Base-by-base conservation (phyloP, 1,140 invertebrate species). In the Grapholita molesta region DNA sequence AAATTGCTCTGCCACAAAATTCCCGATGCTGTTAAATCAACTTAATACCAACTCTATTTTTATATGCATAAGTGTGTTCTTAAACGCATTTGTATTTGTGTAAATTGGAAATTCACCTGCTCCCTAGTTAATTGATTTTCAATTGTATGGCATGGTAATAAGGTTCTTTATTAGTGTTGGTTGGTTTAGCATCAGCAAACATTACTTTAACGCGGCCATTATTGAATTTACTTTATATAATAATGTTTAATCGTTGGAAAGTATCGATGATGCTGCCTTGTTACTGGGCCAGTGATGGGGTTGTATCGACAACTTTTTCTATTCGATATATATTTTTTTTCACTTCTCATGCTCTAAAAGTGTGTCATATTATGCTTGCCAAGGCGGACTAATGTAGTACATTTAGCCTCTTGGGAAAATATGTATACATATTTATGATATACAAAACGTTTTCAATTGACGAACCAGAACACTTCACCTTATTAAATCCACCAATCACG, bases 161-260 rank as follows among this genome's bases (percentile, higher is more conserved):
- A 75, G 69, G 75, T 72, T 33, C 7, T 53, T 64, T 66, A 71
- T 21, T 32, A 5, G 53, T 67, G 28, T 21, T 23, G 9, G 6
- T 53, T 48, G 35, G 25, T 77, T 75, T 75, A 61, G 66, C 79
- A 85, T 88, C 80, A 77, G 82, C 79, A 89, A 88, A 91, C 81
- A 89, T 85, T 81, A 75, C 75, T 77, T 83, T 84, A 88, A 78
- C 76, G 82, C 77, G 78, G 77, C 86, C 81, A 91, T 90, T 91
- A 91, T 91, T 91, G 88, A 91, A 91, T 91, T 91, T 91, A 91
- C 88, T 89, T 90, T 89, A 90, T 86, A 91, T 90, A 91, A 91
- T 91, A 91, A 88, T 86, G 85, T 81, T 91, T 91, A 90, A 91
- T 91, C 85, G 86, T 80, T 84, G 69, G 82, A 89, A 89, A 88